phyloP scores from a whole-genome alignment of 2,888 invertebrate species.

The Dastarcus helophoroides region DNA sequence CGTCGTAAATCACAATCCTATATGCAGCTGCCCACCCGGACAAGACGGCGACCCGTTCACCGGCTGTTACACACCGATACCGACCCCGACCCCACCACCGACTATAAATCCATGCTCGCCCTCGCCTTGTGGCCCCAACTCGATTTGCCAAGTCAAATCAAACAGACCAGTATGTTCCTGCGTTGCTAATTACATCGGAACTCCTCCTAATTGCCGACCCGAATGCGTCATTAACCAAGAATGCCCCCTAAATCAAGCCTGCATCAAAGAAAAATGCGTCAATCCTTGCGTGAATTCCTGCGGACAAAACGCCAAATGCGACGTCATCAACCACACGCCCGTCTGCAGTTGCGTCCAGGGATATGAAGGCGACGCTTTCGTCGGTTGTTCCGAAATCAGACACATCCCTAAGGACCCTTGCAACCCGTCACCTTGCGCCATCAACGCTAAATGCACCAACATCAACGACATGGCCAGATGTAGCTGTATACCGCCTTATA shows the following conservation, averaged over 20 bases:
- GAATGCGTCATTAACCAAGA: conserved; percentile 77
- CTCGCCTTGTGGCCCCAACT: conserved; percentile 61
- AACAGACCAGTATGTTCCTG: conserved; percentile 72
- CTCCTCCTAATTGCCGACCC: conserved; percentile 70
- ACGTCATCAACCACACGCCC: conserved; percentile 69
- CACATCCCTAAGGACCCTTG: conserved; percentile 48
- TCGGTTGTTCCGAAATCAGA: conserved; percentile 53
- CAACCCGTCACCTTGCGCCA: conserved; percentile 70
- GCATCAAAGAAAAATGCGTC: conserved; percentile 69
- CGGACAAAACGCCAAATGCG: conserved; percentile 68
- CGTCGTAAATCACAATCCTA: conserved; percentile 75
- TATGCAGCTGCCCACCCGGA: conserved; percentile 66
- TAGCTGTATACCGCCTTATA: conserved; percentile 77
- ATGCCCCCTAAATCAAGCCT: conserved; percentile 66
- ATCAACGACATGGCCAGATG: conserved; percentile 61
- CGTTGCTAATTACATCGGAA: conserved; percentile 65
- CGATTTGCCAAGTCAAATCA: conserved; percentile 71
- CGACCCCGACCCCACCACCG: conserved; percentile 40
- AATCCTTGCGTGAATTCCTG: conserved; percentile 72
- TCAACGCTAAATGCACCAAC: conserved; percentile 67
- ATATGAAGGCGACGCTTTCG: conserved; percentile 74
- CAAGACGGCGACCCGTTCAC: conserved; percentile 74
- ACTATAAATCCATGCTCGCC: conserved; percentile 50
- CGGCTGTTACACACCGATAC: conserved; percentile 43
- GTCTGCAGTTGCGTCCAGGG: conserved; percentile 68